Base-by-base conservation (phyloP, 2,113 vertebrate genomes). In the Laticauda laticaudata region DNA sequence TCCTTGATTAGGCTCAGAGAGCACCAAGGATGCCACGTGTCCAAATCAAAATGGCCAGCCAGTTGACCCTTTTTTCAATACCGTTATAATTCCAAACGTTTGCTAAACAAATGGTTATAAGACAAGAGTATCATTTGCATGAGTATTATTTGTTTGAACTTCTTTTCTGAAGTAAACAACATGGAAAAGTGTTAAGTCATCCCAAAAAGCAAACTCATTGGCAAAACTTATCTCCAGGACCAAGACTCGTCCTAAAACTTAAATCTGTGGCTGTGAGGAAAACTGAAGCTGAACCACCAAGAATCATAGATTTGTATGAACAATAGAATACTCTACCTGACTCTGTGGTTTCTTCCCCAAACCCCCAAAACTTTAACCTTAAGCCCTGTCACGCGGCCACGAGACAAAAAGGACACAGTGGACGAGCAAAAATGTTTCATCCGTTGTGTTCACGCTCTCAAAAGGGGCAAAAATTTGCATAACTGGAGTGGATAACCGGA, bases 261-360 rank as follows among this genome's bases (percentile, higher is more conserved):
- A 86, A 18, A 29, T 10, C 14, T 8, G 21, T 12, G 12, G 0
- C 23, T 24, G 8, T 7, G 26, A 20, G 45, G 1, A 29, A 57
- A 39, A 23, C 1, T 29, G 8, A 24, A 48, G 8, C 48, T 14
- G 24, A 48, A 26, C 51, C 29, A 48, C 56, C 61, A 81, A n/a
- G 59, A 93, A 96, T 94, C 94, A 56, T 94, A 93, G 90, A 88
- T 89, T 89, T 57, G 89, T 34, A 90, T 95, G 92, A 94, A 90
- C 48, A 48, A 48, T 48, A 8, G 48, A 48, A 48, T 48, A 8
- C 48, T 8, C 48, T 48, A 48, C 48, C 48, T 48, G 48, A 48
- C 48, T 48, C 48, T 48, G 48, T 48, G 48, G 48, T 48, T 48
- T 48, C 48, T 48, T 48, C 48, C 6, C 48, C 48, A 48, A 48